Evolutionary conservation across 2,113 vertebrate species (phyloP), one percentile per base, ranked within the genome.

Genomic region (Cervus canadensis): DNA sequence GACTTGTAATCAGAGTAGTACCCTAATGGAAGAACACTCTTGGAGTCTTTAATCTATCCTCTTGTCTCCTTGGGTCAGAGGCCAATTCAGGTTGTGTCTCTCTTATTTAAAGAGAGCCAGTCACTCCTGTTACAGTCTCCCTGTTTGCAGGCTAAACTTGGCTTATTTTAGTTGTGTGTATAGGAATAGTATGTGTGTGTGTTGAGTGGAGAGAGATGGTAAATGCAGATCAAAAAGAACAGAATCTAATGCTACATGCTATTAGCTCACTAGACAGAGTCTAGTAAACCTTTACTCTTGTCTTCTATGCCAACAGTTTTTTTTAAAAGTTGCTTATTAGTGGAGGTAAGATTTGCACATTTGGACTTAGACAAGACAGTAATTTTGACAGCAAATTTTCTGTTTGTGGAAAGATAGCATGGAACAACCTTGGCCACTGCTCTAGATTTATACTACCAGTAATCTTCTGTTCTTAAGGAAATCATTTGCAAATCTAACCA

Each of bases 41-140:
- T 74, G 13, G 54, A 95, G 67, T 91, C 50, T 87, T n/a, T 83
- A n/a, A 88, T 92, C 50, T 62, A 7, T 81, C 5, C 48, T 50
- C 11, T 78, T 74, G 67, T 52, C 50, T 89, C 86, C 71, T 12
- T 60, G 56, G 87, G 62, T 93, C 36, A 74, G 92, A 87, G 81
- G 79, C 79, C 87, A 90, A 6, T 67, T 94, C 82, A 45, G 48
- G 56, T 57, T 78, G 62, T 87, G 89, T 94, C 60, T 94, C 52
- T 89, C 52, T 87, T 93, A 48, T 82, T 97, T 71, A 97, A 90
- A 97, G 87, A 90, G 67, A 95, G 48, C 56, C 43, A 52, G 36
- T 71, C 67, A 79, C 16, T 92, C 28, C 23, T 95, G 5, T 86
- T 81, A 74, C 82, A 19, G 57, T 87, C 82, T 91, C 94, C 45